Base-by-base conservation (phyloP, 2,888 invertebrate species). In the Spodoptera exigua region DNA sequence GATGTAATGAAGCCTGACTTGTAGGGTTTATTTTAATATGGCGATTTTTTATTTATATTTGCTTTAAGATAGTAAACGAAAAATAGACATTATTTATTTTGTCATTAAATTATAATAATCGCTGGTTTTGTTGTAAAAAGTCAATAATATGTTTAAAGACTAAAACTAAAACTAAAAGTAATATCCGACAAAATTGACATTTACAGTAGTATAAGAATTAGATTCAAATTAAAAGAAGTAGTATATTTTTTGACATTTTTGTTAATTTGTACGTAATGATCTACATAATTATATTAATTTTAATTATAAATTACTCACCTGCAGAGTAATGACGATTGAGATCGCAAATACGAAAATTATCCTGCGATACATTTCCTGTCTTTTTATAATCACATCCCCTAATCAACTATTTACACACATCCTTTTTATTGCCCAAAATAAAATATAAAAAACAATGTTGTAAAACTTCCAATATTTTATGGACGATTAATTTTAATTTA, bases 291-390 rank as follows among this genome's bases (percentile, higher is more conserved):
- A n/a, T n/a, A n/a, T n/a, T n/a, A n/a, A n/a, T n/a, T 11, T n/a
- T n/a, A 7, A 16, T 11, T 5, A 4, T 9, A 9, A 13, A 32
- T 16, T 57, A 80, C 87, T 80, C 61, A 93, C 93, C 90, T 93
- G 90, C 48, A 91, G 77, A 46, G 88, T 90, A 14, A 87, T 56
- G 45, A 82, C 89, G 68, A 89, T 78, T 68, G 86, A 84, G 61
- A 88, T 66, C 55, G 83, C 83, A 66, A 85, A 74, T 64, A 88
- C 82, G 75, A 91, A 79, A 70, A 89, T 71, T 63, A 80, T 83
- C 70, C 84, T 81, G 57, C 88, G 89, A 88, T 83, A 85, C 93
- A 93, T 93, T 82, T 89, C 88, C 80, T 78, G 65, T 75, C 64
- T 63, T 81, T 77, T 81, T 77, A 78, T 67, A 71, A 40, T 79